Evolutionary conservation across 2,797 vertebrate genomes (phyloP).

Genomic region (Perodicticus potto): DNA sequence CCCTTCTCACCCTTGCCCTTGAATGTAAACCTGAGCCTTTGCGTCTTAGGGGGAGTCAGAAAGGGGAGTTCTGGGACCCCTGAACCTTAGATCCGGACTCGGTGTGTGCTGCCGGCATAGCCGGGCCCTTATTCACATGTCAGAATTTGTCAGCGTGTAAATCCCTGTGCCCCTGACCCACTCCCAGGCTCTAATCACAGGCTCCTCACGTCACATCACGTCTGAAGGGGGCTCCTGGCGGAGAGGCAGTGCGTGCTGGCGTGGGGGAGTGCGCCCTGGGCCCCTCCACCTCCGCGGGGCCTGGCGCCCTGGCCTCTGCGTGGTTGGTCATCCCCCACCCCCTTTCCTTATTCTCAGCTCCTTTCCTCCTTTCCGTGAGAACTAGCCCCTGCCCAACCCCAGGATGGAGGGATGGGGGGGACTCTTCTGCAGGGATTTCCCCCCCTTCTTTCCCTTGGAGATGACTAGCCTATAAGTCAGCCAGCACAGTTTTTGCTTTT

Average conservation of each 20-base stretch:
- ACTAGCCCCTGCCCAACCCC: background rate
- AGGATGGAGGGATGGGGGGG: background rate
- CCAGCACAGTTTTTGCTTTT: slow-evolving; percentile 29
- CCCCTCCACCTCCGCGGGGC: background rate
- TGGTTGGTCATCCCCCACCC: accelerated
- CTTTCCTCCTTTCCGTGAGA: background rate
- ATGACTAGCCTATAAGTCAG: background rate
- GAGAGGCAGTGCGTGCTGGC: accelerated
- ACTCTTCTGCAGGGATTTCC: background rate
- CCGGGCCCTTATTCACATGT: background rate
- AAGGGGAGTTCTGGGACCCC: background rate
- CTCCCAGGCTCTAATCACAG: background rate
- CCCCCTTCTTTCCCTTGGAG: background rate
- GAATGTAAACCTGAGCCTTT: background rate
- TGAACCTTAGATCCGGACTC: background rate
- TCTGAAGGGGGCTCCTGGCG: background rate
- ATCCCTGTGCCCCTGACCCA: accelerated
- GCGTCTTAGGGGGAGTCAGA: background rate
- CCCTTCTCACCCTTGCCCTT: background rate
- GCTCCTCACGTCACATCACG: too few species aligned
- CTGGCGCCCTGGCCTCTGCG: background rate
- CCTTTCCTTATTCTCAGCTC: background rate
- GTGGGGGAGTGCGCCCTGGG: background rate
- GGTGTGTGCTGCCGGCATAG: background rate
- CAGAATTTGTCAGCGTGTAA: accelerated